phyloP scores from a whole-genome alignment of 2,888 invertebrate genomes.

The Rotaria sp. region DNA sequence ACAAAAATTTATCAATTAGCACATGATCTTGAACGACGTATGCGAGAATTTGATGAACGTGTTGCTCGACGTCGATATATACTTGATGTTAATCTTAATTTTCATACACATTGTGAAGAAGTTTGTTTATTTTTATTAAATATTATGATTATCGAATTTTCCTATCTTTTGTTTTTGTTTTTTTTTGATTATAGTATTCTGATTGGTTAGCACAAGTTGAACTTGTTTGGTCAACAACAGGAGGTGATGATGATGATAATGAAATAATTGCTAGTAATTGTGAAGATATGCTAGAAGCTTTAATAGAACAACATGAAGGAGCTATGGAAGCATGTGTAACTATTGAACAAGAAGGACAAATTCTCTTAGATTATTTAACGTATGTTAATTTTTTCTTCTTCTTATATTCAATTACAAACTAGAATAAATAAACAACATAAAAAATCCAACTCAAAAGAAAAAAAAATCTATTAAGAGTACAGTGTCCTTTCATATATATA shows the following conservation, averaged over 20 bases:
- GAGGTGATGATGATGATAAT: not conserved
- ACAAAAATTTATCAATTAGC: slow-evolving; percentile 91
- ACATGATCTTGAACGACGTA: slow-evolving; percentile 82
- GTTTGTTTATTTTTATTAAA: not conserved
- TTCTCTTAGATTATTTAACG: slow-evolving; percentile 11
- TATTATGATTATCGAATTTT: not conserved
- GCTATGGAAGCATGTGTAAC: slow-evolving; percentile 9
- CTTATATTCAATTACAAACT: no score
- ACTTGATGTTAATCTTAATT: slow-evolving; percentile 82
- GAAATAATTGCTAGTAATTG: not conserved
- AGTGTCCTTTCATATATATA: no score
- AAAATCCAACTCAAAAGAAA: no score
- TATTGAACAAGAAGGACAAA: slow-evolving; percentile 29
- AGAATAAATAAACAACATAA: no score
- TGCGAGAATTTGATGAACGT: slow-evolving; percentile 82
- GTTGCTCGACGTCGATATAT: slow-evolving; percentile 81
- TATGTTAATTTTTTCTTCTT: not conserved
- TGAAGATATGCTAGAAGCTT: slow-evolving; percentile 4
- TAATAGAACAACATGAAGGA: slow-evolving; percentile 14
- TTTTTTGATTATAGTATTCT: not conserved
- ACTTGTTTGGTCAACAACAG: slow-evolving; percentile 22
- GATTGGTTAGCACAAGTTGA: not conserved
- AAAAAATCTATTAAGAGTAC: no score
- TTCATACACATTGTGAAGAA: slow-evolving; percentile 70
- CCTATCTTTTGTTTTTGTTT: no score